A percentile compares a stretch with the other conserved stretches of the same genome.
phyloP scores from a whole-genome alignment of 2,113 vertebrate species.

The Tamias sibiricus region DNA sequence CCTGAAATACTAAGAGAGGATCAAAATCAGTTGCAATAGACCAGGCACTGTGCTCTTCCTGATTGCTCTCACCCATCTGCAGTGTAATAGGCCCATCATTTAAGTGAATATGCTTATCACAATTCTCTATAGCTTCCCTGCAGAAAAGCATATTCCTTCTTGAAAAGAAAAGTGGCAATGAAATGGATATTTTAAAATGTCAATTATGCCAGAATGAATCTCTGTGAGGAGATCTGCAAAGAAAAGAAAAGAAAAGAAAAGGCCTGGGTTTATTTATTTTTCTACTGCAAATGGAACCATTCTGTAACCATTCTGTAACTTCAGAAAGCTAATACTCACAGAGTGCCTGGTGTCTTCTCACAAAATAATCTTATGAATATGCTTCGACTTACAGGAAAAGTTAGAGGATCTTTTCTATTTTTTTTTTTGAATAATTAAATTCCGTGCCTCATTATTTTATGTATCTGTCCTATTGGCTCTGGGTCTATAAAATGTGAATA shows the following conservation, averaged over 20 bases:
- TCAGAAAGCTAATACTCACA: background rate
- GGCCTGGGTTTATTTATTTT: conserved; percentile 28
- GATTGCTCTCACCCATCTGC: background rate
- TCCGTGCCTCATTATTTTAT: background rate
- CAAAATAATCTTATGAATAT: background rate
- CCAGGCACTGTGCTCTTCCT: background rate
- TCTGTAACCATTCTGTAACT: background rate
- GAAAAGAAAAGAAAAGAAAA: conserved; percentile 41
- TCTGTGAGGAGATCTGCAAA: conserved; percentile 23
- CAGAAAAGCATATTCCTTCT: conserved; percentile 37
- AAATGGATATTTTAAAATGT: conserved; percentile 59
- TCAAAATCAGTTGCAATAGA: background rate
- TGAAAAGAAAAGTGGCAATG: background rate
- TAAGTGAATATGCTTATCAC: background rate
- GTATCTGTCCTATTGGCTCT: background rate
- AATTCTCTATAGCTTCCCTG: background rate
- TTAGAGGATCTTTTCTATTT: background rate
- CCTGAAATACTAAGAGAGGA: background rate
- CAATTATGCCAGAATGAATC: conserved; percentile 51
- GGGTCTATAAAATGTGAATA: background rate
- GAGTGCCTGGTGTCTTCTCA: background rate
- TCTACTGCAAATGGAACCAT: background rate
- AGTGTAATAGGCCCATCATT: background rate
- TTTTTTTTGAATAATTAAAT: background rate
- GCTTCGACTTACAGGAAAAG: background rate